Evolutionary conservation across 2,888 invertebrate species (phyloP).

Genomic region (Thereva unica): DNA sequence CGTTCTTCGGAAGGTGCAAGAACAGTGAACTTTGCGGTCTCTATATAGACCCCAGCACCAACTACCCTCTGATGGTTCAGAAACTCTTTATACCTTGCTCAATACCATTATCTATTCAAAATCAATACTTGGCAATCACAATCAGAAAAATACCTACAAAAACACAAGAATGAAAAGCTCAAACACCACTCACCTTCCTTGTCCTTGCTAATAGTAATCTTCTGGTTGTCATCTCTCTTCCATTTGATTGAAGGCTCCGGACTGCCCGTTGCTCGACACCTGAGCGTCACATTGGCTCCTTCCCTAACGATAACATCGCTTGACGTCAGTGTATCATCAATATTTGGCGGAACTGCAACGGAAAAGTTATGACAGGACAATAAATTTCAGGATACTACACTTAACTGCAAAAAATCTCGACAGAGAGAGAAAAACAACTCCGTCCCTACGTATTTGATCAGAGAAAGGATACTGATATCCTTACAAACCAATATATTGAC

Average conservation of each 20-base stretch:
- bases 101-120: too few relatives aligned
- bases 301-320: slow-evolving; percentile 91
- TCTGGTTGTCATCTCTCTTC: slow-evolving; percentile 87
- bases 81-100: too few relatives aligned
- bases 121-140: too few relatives aligned
- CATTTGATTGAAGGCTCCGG: slow-evolving; percentile 88
- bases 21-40: too few relatives aligned
- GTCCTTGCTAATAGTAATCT: slow-evolving; percentile 84
- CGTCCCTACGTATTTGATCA: background rate
- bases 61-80: too few relatives aligned
- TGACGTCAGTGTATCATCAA: slow-evolving; percentile 87
- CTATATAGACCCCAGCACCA: too few relatives aligned
- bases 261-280: slow-evolving; percentile 87
- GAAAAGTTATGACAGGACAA: slow-evolving; percentile 46
- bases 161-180: too few relatives aligned
- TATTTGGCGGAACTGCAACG: slow-evolving; percentile 84
- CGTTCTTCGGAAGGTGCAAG: too few relatives aligned
- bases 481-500: too few relatives aligned
- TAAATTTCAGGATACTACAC: slow-evolving; percentile 4
- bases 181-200: slow-evolving; percentile 65
- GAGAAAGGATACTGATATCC: too few relatives aligned
- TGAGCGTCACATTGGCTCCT: slow-evolving; percentile 84
- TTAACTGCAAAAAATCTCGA: slow-evolving; percentile 17
- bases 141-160: too few relatives aligned
- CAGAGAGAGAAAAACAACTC: slow-evolving; percentile 22